Conservation (phyloP, 1,140 invertebrate species). For the Aradophagus sp. region DNA sequence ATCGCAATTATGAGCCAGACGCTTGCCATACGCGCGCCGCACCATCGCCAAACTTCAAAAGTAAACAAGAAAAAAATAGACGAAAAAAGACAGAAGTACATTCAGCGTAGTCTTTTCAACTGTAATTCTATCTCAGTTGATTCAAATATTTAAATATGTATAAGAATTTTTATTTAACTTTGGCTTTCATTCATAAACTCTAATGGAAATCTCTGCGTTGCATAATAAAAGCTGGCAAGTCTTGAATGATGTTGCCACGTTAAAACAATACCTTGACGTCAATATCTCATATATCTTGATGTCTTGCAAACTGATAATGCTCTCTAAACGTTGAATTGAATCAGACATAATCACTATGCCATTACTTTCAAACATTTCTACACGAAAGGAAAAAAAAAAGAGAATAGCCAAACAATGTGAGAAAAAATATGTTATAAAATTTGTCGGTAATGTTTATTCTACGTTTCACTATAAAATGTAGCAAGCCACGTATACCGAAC, state of each 20-base stretch:
- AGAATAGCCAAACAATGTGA: no score
- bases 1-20: no score
- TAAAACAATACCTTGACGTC: slow-evolving; percentile 21
- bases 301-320: slow-evolving; percentile 21
- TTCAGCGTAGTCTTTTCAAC: no score
- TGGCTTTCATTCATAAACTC: slow-evolving; percentile 20
- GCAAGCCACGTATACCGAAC: no score
- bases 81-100: no score
- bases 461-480: no score
- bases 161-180: slow-evolving; percentile 21
- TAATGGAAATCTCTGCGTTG: slow-evolving; percentile 31
- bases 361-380: neutral
- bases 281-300: slow-evolving; percentile 27
- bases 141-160: slow-evolving; percentile 2
- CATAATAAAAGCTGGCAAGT: slow-evolving; percentile 25
- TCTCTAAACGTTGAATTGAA: neutral
- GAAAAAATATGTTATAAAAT: no score
- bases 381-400: no score
- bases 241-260: slow-evolving; percentile 28
- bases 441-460: no score
- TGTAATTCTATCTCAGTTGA: neutral
- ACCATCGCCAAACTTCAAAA: no score
- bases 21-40: no score
- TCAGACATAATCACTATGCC: slow-evolving; percentile 7
- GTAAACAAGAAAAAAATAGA: no score